phyloP scores from a whole-genome alignment of 1,140 invertebrate species.

The Microplitis mediator region DNA sequence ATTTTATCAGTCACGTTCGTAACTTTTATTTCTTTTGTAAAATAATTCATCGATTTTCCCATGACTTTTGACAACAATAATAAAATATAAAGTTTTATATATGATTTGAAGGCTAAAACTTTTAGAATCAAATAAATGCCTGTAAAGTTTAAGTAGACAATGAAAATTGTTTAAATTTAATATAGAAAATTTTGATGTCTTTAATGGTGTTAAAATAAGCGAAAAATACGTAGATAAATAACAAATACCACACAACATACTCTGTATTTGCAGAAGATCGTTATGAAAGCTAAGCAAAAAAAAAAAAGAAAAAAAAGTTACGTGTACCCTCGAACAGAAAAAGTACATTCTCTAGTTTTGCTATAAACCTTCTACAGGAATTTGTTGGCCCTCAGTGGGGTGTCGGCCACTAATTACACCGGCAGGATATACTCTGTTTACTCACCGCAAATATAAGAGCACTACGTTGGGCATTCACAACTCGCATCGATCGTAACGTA shows the following conservation, averaged over 20 bases:
- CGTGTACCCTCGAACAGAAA: constrained; percentile 14
- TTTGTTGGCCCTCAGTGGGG: constrained; percentile 30
- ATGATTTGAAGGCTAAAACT: not conserved
- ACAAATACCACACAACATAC: not conserved
- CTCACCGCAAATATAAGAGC: constrained; percentile 51
- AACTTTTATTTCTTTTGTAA: too few species aligned
- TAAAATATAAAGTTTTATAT: not conserved
- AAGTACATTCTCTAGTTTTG: not conserved
- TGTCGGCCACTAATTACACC: constrained; percentile 57
- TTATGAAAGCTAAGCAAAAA: constrained; percentile 10
- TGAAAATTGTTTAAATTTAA: not conserved
- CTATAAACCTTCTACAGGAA: constrained; percentile 21
- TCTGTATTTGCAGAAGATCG: not conserved
- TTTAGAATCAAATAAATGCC: not conserved
- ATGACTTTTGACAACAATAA: not conserved
- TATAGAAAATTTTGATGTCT: not conserved
- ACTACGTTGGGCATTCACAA: constrained; percentile 21
- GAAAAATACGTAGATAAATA: not conserved
- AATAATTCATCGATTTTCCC: constrained; percentile 41
- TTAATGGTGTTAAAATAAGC: not conserved
- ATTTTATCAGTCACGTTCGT: too few species aligned
- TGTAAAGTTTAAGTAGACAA: not conserved
- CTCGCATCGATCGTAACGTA: constrained; percentile 31
- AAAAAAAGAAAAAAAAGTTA: not conserved
- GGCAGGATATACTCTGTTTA: constrained; percentile 54